Base-by-base conservation (phyloP, 2,113 vertebrate genomes). In the Sprattus sprattus region DNA sequence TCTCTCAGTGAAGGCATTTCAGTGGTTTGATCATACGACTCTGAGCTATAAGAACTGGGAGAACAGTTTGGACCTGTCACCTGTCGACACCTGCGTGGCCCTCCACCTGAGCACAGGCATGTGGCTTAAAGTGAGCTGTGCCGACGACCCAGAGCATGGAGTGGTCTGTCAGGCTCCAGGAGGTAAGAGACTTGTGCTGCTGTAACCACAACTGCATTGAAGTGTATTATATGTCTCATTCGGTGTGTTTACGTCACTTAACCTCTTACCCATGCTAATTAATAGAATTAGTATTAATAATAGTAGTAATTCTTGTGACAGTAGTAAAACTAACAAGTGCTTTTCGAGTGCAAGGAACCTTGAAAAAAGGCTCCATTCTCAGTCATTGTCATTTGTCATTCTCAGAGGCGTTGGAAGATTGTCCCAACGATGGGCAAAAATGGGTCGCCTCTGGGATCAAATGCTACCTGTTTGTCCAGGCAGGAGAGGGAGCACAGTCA, bases 11-110 rank as follows among this genome's bases (percentile, higher is more conserved):
- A 75, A 32, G 67, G 16, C 39, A 13, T 75, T 39, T 32, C 67
- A 32, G 32, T 75, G 67, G 67, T 75, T 39, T 0, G 67, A 75
- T 32, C 67, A 75, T 4, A 39, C 67, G 28, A 15, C 4, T 4
- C 32, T 75, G 28, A 32, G 28, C 67, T 75, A 75, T 75, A 75
- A 75, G 67, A 75, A 75, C 28, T 75, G 67, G 67, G 67, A 75
- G 67, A 28, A 39, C 10, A 2, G 28, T 15, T 15, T 28, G 11
- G 67, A 75, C 2, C 67, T 39, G 67, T 75, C 67, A 1, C 67
- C 28, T 5, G 32, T 75, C 10, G 28, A 75, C 28, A 75, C 28
- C 28, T 75, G 67, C 20, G 67, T 75, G 28, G 67, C 67, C 9
- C 2, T 75, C 2, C 67, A 75, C 67, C 28, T 75, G 28, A 75